Evolutionary conservation across 92 coral and sea anemone species (phyloP).

Genomic region (Blastomussa wellsi): DNA sequence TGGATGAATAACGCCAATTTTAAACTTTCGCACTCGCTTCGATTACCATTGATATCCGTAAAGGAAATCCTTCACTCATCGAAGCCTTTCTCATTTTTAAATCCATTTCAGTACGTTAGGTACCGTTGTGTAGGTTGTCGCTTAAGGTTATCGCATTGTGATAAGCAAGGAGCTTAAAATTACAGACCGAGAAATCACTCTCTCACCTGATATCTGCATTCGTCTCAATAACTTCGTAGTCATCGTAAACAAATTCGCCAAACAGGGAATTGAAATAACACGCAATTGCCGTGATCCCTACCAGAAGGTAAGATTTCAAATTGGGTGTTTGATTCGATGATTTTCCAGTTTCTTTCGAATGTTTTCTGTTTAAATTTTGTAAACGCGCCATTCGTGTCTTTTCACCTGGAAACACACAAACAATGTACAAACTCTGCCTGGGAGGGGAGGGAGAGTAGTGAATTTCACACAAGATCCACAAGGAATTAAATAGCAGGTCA

Average conservation of each 20-base stretch:
- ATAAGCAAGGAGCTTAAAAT: not conserved
- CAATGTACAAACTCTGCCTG: not conserved
- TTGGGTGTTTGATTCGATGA: not conserved
- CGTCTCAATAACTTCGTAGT: slow-evolving; percentile 74
- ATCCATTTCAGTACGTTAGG: not conserved
- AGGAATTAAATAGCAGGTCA: not conserved
- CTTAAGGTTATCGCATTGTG: not conserved
- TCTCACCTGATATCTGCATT: slow-evolving; percentile 79
- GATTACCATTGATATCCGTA: not conserved
- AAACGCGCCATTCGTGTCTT: slow-evolving; percentile 32
- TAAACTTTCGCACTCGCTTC: not conserved
- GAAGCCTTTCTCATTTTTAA: not conserved
- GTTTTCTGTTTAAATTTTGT: slow-evolving; percentile 11
- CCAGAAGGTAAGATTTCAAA: slow-evolving; percentile 27
- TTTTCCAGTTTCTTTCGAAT: not conserved
- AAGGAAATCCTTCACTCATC: not conserved
- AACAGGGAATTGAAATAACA: slow-evolving; percentile 71
- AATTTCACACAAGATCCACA: not conserved
- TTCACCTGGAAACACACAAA: slow-evolving; percentile 28
- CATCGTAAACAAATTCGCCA: slow-evolving; percentile 86
- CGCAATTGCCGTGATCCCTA: slow-evolving; percentile 40
- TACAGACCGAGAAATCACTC: not conserved
- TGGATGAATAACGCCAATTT: not conserved
- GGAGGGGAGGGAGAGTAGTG: slow-evolving; percentile 4
- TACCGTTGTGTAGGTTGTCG: not conserved